Percentiles rank a stretch among this genome's conserved stretches.
Conservation (phyloP, 2,888 invertebrate species). For the Stenurella melanura region DNA sequence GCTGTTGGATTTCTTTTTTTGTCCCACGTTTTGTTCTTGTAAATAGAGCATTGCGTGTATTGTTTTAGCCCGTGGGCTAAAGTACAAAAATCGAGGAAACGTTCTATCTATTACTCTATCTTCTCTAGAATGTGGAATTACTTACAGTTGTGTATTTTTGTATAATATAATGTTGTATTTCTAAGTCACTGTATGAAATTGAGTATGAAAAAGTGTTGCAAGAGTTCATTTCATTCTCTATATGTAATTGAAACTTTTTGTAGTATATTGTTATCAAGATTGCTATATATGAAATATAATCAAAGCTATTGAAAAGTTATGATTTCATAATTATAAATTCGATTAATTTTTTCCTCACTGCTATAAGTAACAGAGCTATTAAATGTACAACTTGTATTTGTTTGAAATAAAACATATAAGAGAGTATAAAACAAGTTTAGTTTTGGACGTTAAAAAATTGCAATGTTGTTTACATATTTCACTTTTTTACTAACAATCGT, state of each 20-base stretch:
- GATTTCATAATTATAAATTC: not conserved
- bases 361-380: too few relatives aligned
- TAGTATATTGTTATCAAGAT: not conserved
- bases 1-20: slow-evolving; percentile 17
- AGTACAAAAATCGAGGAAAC: not conserved
- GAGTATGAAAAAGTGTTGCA: not conserved
- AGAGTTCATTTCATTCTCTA: not conserved
- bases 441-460: too few relatives aligned
- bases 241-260: not conserved
- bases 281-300: not conserved
- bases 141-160: not conserved
- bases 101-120: not conserved
- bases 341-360: not conserved
- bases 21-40: slow-evolving; percentile 19
- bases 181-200: not conserved
- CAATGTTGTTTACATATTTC: too few relatives aligned
- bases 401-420: not conserved
- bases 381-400: not conserved
- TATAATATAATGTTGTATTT: not conserved
- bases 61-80: slow-evolving; percentile 10
- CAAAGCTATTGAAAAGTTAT: not conserved
- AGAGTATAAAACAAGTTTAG: not conserved
- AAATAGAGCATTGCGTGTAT: slow-evolving; percentile 31
- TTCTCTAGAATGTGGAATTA: not conserved
- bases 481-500: too few relatives aligned